A percentile compares a stretch with the other conserved stretches of the same genome.
These are phyloP conservation scores for Metopolophium dirhodum DNA, from an alignment of 1,140 invertebrate genomes.

Conservation along the genomic window DNA sequence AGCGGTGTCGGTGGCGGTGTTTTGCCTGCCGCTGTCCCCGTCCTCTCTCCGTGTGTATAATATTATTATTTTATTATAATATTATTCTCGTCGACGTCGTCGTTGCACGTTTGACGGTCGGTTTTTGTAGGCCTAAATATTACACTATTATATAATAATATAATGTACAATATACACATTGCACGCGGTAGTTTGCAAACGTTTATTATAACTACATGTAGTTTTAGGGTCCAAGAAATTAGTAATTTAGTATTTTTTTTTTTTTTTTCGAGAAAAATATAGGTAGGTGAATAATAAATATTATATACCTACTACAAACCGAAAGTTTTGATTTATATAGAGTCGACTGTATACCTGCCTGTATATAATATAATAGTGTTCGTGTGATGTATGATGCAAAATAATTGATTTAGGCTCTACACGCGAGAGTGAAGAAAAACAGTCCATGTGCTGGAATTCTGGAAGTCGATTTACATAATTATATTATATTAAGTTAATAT, in stretches of 20 bases:
- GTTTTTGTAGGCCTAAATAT: background rate
- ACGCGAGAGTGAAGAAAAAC: background rate
- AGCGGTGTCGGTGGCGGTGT: background rate
- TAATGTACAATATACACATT: no score
- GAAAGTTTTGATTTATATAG: background rate
- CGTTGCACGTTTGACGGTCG: background rate
- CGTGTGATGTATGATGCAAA: no score
- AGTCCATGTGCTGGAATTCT: background rate
- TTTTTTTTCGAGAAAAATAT: background rate
- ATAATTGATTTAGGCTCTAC: no score
- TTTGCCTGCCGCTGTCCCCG: background rate
- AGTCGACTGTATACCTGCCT: background rate
- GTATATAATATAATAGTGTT: no score
- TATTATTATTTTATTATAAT: slow-evolving; percentile 17
- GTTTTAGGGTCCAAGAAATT: background rate
- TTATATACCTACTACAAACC: background rate
- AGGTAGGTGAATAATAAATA: background rate
- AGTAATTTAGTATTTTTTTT: background rate
- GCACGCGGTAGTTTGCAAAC: background rate
- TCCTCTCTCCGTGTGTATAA: background rate
- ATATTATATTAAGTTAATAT: background rate
- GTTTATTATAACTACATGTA: accelerated
- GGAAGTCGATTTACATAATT: background rate
- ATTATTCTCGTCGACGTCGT: background rate
- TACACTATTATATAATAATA: background rate